A percentile compares a stretch with the other conserved stretches of the same genome.
phyloP scores from a whole-genome alignment of 2,888 invertebrate species.

The Trileptium ribeirensis region DNA sequence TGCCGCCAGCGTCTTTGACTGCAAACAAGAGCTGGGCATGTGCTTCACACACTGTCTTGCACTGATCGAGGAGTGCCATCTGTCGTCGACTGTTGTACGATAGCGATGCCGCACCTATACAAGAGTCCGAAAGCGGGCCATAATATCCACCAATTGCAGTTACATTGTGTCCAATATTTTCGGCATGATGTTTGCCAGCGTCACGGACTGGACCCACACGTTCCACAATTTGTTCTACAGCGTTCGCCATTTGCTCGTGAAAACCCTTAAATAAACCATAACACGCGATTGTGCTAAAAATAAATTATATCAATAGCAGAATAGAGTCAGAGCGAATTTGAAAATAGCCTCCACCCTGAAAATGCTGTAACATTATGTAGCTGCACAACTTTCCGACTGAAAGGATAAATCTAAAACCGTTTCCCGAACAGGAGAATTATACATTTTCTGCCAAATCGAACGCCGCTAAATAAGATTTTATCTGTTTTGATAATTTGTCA shows the following conservation, averaged over 20 bases:
- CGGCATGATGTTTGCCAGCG: slow-evolving; percentile 82
- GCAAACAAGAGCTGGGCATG: slow-evolving; percentile 74
- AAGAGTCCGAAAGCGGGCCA: slow-evolving; percentile 73
- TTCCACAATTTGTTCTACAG: slow-evolving; percentile 72
- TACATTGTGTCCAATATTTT: slow-evolving; percentile 75
- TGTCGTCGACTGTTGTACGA: slow-evolving; percentile 80
- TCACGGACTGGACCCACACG: slow-evolving; percentile 73
- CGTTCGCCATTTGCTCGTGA: slow-evolving; percentile 70
- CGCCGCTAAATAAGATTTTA: no score
- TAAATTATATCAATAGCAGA: no score
- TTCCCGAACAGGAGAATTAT: no score
- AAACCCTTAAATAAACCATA: slow-evolving; percentile 55
- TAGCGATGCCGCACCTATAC: slow-evolving; percentile 73
- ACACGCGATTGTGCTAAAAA: no score
- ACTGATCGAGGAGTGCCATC: slow-evolving; percentile 75
- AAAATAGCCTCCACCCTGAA: no score
- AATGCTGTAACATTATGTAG: no score
- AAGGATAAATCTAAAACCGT: no score
- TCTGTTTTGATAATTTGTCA: no score
- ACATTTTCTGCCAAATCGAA: no score
- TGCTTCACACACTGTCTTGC: slow-evolving; percentile 90
- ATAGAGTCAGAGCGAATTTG: no score
- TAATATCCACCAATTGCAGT: slow-evolving; percentile 57
- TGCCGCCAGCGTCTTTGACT: slow-evolving; percentile 81
- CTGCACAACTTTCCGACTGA: no score